Evolutionary conservation across 1,140 invertebrate species (phyloP), one percentile per base, ranked within the genome.

Genomic region (Calliphora vicina): DNA sequence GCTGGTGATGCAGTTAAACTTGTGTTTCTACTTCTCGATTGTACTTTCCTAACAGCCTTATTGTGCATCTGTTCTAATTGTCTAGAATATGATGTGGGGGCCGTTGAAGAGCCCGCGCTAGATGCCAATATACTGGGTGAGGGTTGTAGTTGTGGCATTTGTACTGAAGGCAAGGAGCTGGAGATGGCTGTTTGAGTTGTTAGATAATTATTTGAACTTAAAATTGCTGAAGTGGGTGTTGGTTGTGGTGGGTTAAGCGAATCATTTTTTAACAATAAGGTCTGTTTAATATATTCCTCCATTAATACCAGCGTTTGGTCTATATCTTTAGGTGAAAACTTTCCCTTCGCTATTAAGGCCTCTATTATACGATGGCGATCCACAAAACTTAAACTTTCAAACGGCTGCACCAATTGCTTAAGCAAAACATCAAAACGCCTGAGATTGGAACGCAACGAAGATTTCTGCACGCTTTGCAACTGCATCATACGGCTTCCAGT

Each of bases 361-460:
- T 84, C 82, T 71, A 84, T 81, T 61, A 84, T 81, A 13, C 15
- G 42, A 10, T 82, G 81, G 0, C 83, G 81, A 42, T 84, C 74
- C 9, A 57, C 61, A 73, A 82, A 84, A 12, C 50, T 81, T 9
- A 84, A 73, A 23, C 82, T 84, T 23, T 78, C 74, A 78, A 78
- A 78, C 0, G 74, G 74, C 25, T 78, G 74, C 10, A 20, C 29
- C 23, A 43, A 23, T 12, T 78, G 35, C 73, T 82, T 84, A 12
- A 82, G 76, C 8, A 78, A 27, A 45, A 80, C 61, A 82, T 84
- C 83, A 43, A 84, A 84, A 27, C 67, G 81, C 8, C 61, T 29
- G 61, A 84, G 17, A 35, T 80, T 84, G 8, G 57, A 71, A 8
- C 83, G 81, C 25, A 84, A n/a, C 20, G 67, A 23, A 6, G 29